These are phyloP conservation scores for Pyrocoelia pectoralis DNA, from an alignment of 2,888 invertebrate species.

Conservation along the genomic window DNA sequence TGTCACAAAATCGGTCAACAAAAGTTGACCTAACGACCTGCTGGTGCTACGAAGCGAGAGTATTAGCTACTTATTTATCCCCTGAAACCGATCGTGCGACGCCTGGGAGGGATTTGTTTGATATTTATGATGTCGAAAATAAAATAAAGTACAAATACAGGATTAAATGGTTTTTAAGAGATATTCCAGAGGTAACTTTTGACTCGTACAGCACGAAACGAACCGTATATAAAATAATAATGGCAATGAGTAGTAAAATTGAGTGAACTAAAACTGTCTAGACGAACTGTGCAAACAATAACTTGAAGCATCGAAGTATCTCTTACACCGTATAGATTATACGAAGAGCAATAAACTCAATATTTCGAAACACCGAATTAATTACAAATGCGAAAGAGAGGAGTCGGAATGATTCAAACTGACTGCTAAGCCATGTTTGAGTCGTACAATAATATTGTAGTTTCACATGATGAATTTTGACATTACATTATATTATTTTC, in stretches of 20 bases:
- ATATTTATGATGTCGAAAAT: slow-evolving; percentile 44
- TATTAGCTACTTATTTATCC: slow-evolving; percentile 47
- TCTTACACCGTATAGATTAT: too few species aligned
- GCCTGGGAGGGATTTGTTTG: slow-evolving; percentile 41
- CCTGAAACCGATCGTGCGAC: slow-evolving; percentile 43
- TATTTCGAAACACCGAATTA: too few species aligned
- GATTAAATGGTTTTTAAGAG: slow-evolving; percentile 39
- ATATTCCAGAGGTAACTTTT: slow-evolving; percentile 36
- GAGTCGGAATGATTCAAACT: too few species aligned
- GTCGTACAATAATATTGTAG: too few species aligned
- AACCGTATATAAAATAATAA: slow-evolving; percentile 47
- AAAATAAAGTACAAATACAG: slow-evolving; percentile 42
- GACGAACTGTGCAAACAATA: slow-evolving; percentile 28
- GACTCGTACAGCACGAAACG: slow-evolving; percentile 40
- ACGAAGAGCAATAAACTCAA: too few species aligned
- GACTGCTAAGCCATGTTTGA: too few species aligned
- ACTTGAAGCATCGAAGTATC: slow-evolving; percentile 10
- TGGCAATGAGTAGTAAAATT: slow-evolving; percentile 35
- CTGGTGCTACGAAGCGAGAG: slow-evolving; percentile 37
- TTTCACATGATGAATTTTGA: too few species aligned
- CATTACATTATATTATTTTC: too few species aligned
- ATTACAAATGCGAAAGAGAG: too few species aligned
- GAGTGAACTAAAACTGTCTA: slow-evolving; percentile 25
- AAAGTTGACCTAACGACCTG: slow-evolving; percentile 42
- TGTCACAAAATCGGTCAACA: slow-evolving; percentile 36